These are phyloP conservation scores for Heliocidaris tuberculata DNA, from an alignment of 35 echinoderm and acorn worm genomes.

Conservation along the genomic window DNA sequence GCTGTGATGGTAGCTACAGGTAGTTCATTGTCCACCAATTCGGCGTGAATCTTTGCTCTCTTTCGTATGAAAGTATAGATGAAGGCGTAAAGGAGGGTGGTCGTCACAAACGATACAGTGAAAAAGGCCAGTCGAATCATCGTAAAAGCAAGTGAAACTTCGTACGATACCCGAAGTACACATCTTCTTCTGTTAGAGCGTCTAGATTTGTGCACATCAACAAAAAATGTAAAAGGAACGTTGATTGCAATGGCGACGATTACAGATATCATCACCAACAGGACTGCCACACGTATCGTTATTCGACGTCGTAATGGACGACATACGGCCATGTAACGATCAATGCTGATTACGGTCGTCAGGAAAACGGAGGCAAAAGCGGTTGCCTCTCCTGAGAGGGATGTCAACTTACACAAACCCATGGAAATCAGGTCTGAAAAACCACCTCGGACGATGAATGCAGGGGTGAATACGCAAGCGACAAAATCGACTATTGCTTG, in stretches of 20 bases:
- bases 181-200: no score
- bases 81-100: background rate
- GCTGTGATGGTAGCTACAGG: background rate
- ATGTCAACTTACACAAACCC: background rate
- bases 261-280: no score
- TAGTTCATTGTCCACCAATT: background rate
- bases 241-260: no score
- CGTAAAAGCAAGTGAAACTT: background rate
- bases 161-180: no score
- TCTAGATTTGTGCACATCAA: no score
- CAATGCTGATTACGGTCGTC: background rate
- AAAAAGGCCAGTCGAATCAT: background rate
- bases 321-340: slow-evolving; percentile 35
- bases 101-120: background rate
- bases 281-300: no score
- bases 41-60: background rate
- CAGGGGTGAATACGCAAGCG: background rate
- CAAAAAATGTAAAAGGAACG: no score
- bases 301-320: background rate
- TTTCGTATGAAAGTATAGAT: background rate
- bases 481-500: background rate
- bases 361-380: slow-evolving; percentile 1
- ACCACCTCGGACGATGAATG: background rate
- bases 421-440: background rate
- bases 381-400: background rate